A percentile compares a stretch with the other conserved stretches of the same genome.
Evolutionary conservation across 2,797 vertebrate species (phyloP).

Genomic region (Brachyalestes nurse): DNA sequence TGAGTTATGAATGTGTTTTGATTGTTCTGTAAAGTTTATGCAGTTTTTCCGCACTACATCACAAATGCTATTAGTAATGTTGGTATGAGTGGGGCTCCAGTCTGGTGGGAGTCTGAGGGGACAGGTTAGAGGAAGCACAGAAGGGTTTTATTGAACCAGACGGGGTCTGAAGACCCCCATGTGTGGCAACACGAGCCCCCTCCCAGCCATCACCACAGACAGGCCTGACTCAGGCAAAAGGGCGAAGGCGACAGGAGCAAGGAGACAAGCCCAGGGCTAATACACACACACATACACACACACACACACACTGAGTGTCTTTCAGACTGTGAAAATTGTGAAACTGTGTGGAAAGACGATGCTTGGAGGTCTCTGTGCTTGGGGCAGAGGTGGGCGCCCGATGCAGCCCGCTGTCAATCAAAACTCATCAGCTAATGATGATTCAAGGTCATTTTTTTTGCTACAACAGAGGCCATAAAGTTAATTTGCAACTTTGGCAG

Average conservation of each 20-base stretch:
- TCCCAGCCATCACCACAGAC: neutral
- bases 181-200: conserved; percentile 44
- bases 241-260: conserved; percentile 33
- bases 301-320: conserved; percentile 42
- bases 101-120: neutral
- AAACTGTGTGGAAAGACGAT: conserved; percentile 59
- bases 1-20: too few relatives aligned
- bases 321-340: conserved; percentile 61
- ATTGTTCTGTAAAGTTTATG: too few relatives aligned
- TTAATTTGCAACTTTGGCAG: too few relatives aligned
- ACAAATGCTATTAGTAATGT: too few relatives aligned
- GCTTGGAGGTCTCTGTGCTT: conserved; percentile 60
- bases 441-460: conserved; percentile 71
- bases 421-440: conserved; percentile 72
- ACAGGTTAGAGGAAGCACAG: neutral
- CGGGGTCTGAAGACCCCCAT: conserved; percentile 47
- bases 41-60: too few relatives aligned
- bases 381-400: conserved; percentile 59
- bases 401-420: conserved; percentile 72
- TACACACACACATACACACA: conserved; percentile 22
- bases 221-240: conserved; percentile 19
- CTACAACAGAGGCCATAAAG: too few relatives aligned
- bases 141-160: conserved; percentile 44
- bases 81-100: too few relatives aligned
- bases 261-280: conserved; percentile 26